Evolutionary conservation across 2,888 invertebrate species (phyloP).

Genomic region (Helleia helle): DNA sequence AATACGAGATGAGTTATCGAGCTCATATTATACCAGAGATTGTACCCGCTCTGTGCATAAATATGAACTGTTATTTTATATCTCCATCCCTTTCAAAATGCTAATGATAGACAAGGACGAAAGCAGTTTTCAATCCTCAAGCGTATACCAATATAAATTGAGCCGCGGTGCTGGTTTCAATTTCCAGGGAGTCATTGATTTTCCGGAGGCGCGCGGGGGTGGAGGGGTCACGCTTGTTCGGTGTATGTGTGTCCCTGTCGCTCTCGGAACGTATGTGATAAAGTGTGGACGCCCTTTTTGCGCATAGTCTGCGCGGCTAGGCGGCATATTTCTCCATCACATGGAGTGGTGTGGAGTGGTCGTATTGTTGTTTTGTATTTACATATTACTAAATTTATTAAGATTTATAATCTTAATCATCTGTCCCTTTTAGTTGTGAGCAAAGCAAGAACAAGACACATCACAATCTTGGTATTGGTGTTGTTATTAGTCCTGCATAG

Average conservation of each 20-base stretch:
- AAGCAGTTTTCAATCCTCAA: conserved; percentile 33
- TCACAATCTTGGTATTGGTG: no score
- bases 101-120: conserved; percentile 52
- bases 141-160: conserved; percentile 26
- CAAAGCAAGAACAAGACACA: no score
- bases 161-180: conserved; percentile 20
- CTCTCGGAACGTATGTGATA: conserved; percentile 60
- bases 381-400: no score
- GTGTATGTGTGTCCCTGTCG: conserved; percentile 33
- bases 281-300: conserved; percentile 69
- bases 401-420: no score
- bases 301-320: conserved; percentile 68
- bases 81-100: conserved; percentile 33
- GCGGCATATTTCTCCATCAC: conserved; percentile 61
- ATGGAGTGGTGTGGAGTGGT: conserved; percentile 30
- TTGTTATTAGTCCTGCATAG: no score
- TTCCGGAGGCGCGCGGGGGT: conserved; percentile 21
- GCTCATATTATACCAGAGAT: conserved; percentile 22
- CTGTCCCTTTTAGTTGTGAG: no score
- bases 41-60: conserved; percentile 27
- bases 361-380: no score
- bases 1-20: conserved; percentile 10
- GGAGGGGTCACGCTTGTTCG: conserved; percentile 21
- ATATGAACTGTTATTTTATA: conserved; percentile 31
- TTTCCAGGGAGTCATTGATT: conserved; percentile 22